Percentiles rank a stretch among this genome's conserved stretches.
Evolutionary conservation across 2,888 invertebrate genomes (phyloP).

Genomic region (Ctenicera cuprea): DNA sequence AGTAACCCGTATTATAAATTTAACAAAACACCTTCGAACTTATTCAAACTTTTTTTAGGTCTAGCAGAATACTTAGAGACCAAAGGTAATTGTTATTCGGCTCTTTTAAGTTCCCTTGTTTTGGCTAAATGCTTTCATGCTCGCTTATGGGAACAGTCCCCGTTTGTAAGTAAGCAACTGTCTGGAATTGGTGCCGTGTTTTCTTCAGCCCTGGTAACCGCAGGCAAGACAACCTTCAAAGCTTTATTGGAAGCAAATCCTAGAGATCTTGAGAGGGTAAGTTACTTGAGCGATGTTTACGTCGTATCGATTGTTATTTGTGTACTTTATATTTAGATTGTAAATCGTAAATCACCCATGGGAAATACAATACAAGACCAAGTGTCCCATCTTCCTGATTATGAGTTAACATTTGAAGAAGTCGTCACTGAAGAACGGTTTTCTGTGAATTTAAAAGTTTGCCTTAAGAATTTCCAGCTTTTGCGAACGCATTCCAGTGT

Average conservation of each 20-base stretch:
- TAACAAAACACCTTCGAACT: too few relatives aligned
- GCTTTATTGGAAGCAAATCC: conserved; percentile 80
- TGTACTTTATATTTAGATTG: conserved; percentile 74
- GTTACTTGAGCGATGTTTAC: conserved; percentile 20
- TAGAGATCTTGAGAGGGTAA: conserved; percentile 82
- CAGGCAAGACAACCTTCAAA: conserved; percentile 81
- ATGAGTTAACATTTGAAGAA: conserved; percentile 70
- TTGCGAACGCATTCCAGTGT: conserved; percentile 74
- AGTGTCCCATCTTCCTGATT: conserved; percentile 79
- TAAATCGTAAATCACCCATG: conserved; percentile 83
- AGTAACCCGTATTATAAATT: conserved; percentile 60
- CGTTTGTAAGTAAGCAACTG: conserved; percentile 81
- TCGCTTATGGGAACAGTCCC: conserved; percentile 85
- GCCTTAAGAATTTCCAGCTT: conserved; percentile 72
- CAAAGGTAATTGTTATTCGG: conserved; percentile 71
- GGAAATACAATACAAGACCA: conserved; percentile 81
- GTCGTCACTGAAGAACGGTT: conserved; percentile 9
- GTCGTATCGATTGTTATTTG: too few relatives aligned
- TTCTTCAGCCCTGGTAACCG: conserved; percentile 78
- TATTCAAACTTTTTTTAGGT: too few relatives aligned
- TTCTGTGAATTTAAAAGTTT: conserved; percentile 43
- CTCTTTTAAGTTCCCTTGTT: conserved; percentile 77
- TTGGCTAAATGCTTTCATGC: conserved; percentile 81
- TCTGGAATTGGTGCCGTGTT: conserved; percentile 82
- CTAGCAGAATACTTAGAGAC: conserved; percentile 76